These are phyloP conservation scores for Priocnemis perturbator DNA, from an alignment of 2,888 invertebrate genomes.

Conservation along the genomic window DNA sequence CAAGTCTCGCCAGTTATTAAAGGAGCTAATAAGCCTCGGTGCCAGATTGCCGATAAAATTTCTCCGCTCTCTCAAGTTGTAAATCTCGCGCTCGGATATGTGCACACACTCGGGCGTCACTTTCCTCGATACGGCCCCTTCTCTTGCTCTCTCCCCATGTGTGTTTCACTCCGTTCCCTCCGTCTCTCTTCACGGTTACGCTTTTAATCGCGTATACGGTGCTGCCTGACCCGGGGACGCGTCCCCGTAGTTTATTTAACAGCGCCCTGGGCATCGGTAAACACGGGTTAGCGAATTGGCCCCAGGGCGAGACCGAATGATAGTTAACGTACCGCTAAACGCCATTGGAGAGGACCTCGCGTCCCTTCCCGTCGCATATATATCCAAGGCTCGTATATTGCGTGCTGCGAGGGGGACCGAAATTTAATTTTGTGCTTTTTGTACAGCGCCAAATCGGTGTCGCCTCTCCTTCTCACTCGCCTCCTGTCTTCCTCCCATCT, in stretches of 20 bases:
- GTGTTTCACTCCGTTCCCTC: not conserved
- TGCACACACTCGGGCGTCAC: not conserved
- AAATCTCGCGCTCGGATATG: no score
- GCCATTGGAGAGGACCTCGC: slow-evolving; percentile 69
- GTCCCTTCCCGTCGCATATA: slow-evolving; percentile 50
- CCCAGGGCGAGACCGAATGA: slow-evolving; percentile 72
- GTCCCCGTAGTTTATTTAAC: slow-evolving; percentile 73
- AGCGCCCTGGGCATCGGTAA: slow-evolving; percentile 74
- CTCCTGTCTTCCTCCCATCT: slow-evolving; percentile 17
- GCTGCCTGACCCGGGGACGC: slow-evolving; percentile 51
- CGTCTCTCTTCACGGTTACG: slow-evolving; percentile 41
- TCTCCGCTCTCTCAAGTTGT: no score
- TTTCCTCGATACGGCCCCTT: slow-evolving; percentile 25
- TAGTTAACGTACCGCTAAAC: slow-evolving; percentile 75
- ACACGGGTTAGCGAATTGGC: slow-evolving; percentile 75
- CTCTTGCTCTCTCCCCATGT: not conserved
- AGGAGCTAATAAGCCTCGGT: no score
- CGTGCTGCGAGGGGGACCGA: slow-evolving; percentile 68
- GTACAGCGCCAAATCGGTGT: slow-evolving; percentile 70
- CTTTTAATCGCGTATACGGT: slow-evolving; percentile 58
- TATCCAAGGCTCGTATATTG: slow-evolving; percentile 63
- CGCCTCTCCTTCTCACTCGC: slow-evolving; percentile 29
- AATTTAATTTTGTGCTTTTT: slow-evolving; percentile 75
- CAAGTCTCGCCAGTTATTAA: no score
- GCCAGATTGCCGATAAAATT: no score